phyloP scores from a whole-genome alignment of 2,797 vertebrate genomes.

The Simalia tracyae region DNA sequence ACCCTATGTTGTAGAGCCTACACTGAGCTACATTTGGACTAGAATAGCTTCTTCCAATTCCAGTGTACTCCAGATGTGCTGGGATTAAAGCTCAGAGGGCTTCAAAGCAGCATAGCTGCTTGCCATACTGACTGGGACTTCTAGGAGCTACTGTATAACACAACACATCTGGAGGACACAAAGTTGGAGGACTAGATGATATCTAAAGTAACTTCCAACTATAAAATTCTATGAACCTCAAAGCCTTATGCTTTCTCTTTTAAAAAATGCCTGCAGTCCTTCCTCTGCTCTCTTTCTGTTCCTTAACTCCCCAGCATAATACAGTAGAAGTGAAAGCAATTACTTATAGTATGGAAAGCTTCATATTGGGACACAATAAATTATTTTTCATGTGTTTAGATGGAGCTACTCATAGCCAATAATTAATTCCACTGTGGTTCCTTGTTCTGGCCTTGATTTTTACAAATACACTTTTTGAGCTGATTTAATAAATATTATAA shows the following conservation, averaged over 20 bases:
- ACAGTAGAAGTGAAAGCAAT: neutral
- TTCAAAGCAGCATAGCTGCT: neutral
- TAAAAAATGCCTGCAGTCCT: neutral
- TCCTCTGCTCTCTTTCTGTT: neutral
- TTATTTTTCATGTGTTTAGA: constrained; percentile 35
- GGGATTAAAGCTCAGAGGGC: neutral
- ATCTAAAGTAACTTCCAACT: neutral
- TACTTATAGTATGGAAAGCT: neutral
- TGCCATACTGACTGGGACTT: neutral
- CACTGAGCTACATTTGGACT: neutral
- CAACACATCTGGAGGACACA: neutral
- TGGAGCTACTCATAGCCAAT: constrained; percentile 13
- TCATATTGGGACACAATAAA: constrained; percentile 2
- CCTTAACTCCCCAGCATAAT: neutral
- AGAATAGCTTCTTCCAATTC: neutral
- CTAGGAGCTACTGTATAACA: neutral
- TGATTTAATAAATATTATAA: neutral
- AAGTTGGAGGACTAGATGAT: neutral
- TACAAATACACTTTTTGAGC: constrained; percentile 49
- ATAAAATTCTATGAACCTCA: neutral
- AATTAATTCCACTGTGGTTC: constrained; percentile 47
- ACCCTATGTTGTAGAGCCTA: neutral
- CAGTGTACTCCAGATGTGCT: neutral
- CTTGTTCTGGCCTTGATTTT: constrained; percentile 48
- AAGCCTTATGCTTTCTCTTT: neutral